Base-by-base conservation (phyloP, 2,888 invertebrate genomes). In the Girardia tigrina region DNA sequence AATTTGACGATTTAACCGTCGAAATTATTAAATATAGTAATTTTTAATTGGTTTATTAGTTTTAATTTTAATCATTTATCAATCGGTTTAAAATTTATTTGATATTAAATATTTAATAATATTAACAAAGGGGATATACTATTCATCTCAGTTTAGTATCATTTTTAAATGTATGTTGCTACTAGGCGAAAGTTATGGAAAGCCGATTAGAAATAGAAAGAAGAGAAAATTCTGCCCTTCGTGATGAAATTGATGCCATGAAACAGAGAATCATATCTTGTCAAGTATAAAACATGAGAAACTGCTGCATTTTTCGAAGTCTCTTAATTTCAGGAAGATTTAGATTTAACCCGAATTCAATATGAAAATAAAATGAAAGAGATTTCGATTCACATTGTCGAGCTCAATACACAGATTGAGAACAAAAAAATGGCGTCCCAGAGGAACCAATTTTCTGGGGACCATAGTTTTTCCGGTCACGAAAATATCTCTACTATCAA, bases 361-460 rank as follows among this genome's bases (percentile, higher is more conserved):
- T 56, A 56, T 56, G 56, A 56, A n/a, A 56, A 56, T 56, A 56
- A 56, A 56, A 56, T 56, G 56, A 56, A 16, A 56, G 56, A 56
- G 4, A 56, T 56, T n/a, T 56, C 56, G 4, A 56, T 56, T 56
- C 56, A 56, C 23, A 56, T 56, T 8, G 56, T 23, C 6, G 56
- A 56, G 23, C 23, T 56, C n/a, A 56, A 56, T 56, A 56, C 56
- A 12, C 56, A 56, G 23, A n/a, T 56, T n/a, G 56, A n/a, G 23
- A 20, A n/a, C n/a, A 56, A n/a, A 16, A 56, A 56, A 56, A 56
- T 56, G 4, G 23, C n/a, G n/a, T 56, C 56, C n/a, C 4, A 56
- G 8, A 56, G 23, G 56, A 56, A 4, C 23, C 56, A 56, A 56
- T 12, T 36, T 16, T 4, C 2, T 4, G n/a, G n/a, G 6, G 56